A percentile compares a stretch with the other conserved stretches of the same genome.
phyloP scores from a whole-genome alignment of 1,140 invertebrate genomes.

The Drosophila lowei region DNA sequence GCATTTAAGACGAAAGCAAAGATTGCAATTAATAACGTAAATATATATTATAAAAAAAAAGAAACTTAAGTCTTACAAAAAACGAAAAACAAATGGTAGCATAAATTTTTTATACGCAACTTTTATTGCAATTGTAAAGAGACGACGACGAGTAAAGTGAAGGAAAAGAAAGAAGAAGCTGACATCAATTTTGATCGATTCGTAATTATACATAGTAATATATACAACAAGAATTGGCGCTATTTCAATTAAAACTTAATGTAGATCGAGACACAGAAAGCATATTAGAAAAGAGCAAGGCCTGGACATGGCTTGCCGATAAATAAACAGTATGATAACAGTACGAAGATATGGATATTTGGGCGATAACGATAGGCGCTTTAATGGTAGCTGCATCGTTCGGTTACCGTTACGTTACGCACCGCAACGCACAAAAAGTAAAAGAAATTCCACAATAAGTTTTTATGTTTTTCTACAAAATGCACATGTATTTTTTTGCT shows the following conservation, averaged over 20 bases:
- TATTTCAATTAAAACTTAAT: slow-evolving; percentile 72
- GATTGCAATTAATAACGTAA: slow-evolving; percentile 61
- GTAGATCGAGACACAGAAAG: slow-evolving; percentile 66
- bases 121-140: slow-evolving; percentile 78
- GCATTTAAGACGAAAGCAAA: slow-evolving; percentile 67
- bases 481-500: slow-evolving; percentile 40
- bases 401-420: slow-evolving; percentile 12
- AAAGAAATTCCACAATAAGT: slow-evolving; percentile 46
- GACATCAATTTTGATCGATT: slow-evolving; percentile 56
- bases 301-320: slow-evolving; percentile 41
- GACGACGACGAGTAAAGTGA: slow-evolving; percentile 9
- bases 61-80: slow-evolving; percentile 63
- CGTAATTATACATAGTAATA: slow-evolving; percentile 46
- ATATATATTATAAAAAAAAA: slow-evolving; percentile 29
- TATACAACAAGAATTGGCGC: slow-evolving; percentile 68
- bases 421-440: slow-evolving; percentile 32
- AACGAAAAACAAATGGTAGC: slow-evolving; percentile 58
- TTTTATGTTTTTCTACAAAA: slow-evolving; percentile 29
- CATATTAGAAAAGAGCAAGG: slow-evolving; percentile 52
- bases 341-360: slow-evolving; percentile 29
- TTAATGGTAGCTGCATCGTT: slow-evolving; percentile 14
- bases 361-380: slow-evolving; percentile 13
- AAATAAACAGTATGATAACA: slow-evolving; percentile 54
- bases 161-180: slow-evolving; percentile 16
- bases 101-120: slow-evolving; percentile 79